Evolutionary conservation across 2,113 vertebrate species (phyloP).

Genomic region (Sminthopsis crassicaudata): DNA sequence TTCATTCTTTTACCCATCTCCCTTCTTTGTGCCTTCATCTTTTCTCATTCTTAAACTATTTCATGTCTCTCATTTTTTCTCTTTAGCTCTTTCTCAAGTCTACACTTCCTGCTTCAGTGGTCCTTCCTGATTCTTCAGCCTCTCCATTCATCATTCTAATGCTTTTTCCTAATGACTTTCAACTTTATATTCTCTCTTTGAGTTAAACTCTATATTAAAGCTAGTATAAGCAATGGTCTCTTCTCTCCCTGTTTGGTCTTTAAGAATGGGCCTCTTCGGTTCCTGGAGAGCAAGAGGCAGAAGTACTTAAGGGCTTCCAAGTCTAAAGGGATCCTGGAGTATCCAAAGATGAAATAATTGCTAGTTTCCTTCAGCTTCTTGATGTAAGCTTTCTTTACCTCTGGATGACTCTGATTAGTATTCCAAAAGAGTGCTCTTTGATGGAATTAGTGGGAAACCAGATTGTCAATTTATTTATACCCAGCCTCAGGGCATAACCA

Average conservation of each 20-base stretch:
- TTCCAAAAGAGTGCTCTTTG: conserved; percentile 65
- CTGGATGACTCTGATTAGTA: conserved; percentile 69
- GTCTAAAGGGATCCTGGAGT: background rate
- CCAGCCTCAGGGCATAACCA: conserved; percentile 74
- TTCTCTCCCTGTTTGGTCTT: background rate
- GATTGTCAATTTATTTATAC: conserved; percentile 81
- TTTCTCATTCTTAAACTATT: background rate
- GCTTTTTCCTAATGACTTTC: background rate
- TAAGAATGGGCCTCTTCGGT: background rate
- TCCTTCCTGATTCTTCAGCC: background rate
- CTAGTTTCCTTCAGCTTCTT: conserved; percentile 52
- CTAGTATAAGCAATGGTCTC: background rate
- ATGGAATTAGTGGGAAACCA: conserved; percentile 77
- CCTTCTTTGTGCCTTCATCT: background rate
- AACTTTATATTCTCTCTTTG: background rate
- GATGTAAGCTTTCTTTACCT: conserved; percentile 48
- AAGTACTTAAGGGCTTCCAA: background rate
- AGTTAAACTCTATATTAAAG: background rate
- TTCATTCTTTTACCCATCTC: conserved; percentile 15
- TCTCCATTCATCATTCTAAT: conserved; percentile 1
- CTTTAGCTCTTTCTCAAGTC: conserved; percentile 48
- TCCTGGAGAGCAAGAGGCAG: background rate
- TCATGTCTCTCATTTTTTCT: background rate
- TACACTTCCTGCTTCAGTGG: background rate
- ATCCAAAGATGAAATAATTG: background rate